These are phyloP conservation scores for Xanthia icteritia DNA, from an alignment of 2,888 invertebrate species.

Conservation along the genomic window DNA sequence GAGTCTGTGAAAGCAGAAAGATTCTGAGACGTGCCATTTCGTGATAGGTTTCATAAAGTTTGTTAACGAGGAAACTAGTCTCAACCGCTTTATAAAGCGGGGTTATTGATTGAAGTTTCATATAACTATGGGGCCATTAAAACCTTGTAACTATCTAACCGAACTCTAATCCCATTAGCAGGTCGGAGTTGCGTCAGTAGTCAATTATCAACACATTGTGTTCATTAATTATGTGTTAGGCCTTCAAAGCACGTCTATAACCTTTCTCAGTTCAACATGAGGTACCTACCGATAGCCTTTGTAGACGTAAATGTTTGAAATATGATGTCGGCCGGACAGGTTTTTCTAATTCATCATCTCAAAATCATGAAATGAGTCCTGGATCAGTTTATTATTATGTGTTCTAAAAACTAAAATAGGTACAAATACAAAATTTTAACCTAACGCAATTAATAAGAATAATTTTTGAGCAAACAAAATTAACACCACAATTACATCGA, in stretches of 20 bases:
- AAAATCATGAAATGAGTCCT: neutral
- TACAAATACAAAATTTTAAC: neutral
- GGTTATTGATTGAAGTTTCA: conserved; percentile 62
- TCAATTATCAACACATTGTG: conserved; percentile 36
- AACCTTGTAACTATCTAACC: conserved; percentile 39
- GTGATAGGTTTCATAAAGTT: conserved; percentile 67
- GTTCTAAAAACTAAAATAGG: neutral
- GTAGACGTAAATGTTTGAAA: neutral
- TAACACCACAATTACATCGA: neutral
- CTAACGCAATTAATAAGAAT: too few relatives aligned
- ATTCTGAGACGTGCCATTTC: conserved; percentile 46
- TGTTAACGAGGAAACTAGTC: conserved; percentile 64
- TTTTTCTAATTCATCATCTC: neutral
- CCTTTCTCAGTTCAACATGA: neutral
- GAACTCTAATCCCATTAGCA: conserved; percentile 45
- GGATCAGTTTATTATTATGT: neutral
- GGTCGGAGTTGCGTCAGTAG: conserved; percentile 36
- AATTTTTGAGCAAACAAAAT: neutral
- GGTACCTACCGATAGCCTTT: neutral
- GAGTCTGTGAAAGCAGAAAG: conserved; percentile 30
- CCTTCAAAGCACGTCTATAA: neutral
- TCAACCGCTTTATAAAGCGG: conserved; percentile 58
- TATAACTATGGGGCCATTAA: conserved; percentile 50
- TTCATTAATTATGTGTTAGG: conserved; percentile 6
- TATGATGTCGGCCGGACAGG: too few relatives aligned